A percentile compares a stretch with the other conserved stretches of the same genome.
Evolutionary conservation across 2,113 vertebrate genomes (phyloP).

Genomic region (Stictonetta naevosa): DNA sequence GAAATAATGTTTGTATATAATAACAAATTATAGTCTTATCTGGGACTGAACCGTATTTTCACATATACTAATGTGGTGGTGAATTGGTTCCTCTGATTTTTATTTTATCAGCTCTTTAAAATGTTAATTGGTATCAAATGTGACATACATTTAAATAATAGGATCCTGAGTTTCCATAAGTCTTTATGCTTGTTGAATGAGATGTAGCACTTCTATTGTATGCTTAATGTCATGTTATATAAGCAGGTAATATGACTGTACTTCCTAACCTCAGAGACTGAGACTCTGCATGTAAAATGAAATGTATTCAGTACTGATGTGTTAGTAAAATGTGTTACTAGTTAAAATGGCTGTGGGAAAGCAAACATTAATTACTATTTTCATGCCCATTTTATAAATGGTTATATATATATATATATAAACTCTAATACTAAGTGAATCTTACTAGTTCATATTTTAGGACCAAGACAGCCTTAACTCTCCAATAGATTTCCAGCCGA

Average conservation of each 20-base stretch:
- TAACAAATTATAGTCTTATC: neutral
- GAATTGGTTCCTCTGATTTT: neutral
- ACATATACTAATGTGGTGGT: neutral
- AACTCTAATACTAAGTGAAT: neutral
- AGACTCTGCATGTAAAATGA: neutral
- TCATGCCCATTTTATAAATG: neutral
- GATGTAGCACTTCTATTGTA: neutral
- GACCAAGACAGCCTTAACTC: neutral
- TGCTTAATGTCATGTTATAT: neutral
- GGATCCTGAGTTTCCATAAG: neutral
- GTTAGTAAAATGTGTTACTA: neutral
- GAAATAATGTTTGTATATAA: neutral
- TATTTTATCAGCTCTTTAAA: neutral
- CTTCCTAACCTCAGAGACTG: neutral
- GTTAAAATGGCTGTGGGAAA: neutral
- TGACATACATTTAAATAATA: neutral
- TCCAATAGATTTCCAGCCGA: neutral
- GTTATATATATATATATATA: neutral
- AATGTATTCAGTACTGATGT: neutral
- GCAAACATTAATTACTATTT: neutral
- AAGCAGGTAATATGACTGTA: neutral
- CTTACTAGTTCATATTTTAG: neutral
- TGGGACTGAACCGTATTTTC: neutral
- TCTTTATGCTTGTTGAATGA: neutral
- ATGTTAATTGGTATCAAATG: neutral